Base-by-base conservation (phyloP, 1,140 invertebrate genomes). In the Dendroctonus ponderosae region DNA sequence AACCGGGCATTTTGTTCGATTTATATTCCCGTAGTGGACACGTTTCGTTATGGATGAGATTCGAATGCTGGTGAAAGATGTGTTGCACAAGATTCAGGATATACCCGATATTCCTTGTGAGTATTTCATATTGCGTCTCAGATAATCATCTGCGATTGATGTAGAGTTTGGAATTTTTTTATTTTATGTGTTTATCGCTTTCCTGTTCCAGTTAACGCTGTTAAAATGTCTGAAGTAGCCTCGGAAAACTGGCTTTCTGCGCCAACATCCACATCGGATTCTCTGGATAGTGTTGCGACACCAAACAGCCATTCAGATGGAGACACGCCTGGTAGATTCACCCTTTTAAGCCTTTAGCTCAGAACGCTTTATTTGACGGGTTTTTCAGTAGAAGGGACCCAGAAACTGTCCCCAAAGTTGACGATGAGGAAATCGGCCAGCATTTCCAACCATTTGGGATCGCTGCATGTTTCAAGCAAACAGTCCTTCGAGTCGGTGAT, bases 71-170 rank as follows among this genome's bases (percentile, higher is more conserved):
- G 49, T 67, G 9, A 67, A 61, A 52, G 65, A 67, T 67, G 42
- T 67, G 40, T 48, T 67, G 15, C 38, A 61, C 38, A 67, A 67
- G 26, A 67, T 61, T 46, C 65, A 66, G 26, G 64, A 66, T 42
- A 66, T 66, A 41, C 64, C 64, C n/a, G 57, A 66, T 60, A 39
- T 59, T 12, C 54, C 56, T 7, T 66, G 64, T 66, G 53, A 66
- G 64, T 66, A 26, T 12, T 11, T 9, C 14, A 0, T 48, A 48
- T 6, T 11, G 14, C 11, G 46, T 11, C 46, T 5, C 50, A 0
- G 50, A 26, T 26, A 26, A 26, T 26, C 26, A 26, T 26, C 26
- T 26, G 26, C 26, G 26, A 1, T 26, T 26, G 26, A 26, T 26
- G 26, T 26, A 26, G 26, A 26, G 26, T 26, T 1, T 26, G 26